phyloP scores from a whole-genome alignment of 1,140 invertebrate genomes.

The Psix sp. region DNA sequence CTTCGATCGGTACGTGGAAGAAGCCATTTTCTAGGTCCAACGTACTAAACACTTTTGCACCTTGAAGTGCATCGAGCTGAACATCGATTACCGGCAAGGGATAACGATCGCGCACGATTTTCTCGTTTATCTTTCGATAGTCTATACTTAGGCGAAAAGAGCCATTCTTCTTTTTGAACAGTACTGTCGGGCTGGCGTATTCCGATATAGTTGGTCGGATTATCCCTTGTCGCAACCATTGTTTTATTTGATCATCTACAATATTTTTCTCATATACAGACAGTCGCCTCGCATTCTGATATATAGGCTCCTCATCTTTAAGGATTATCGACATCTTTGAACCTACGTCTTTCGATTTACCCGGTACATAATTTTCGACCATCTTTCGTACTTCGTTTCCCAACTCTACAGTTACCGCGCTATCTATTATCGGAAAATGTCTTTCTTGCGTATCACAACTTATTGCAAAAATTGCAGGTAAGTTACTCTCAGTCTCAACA shows the following conservation, averaged over 20 bases:
- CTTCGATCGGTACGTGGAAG: conserved; percentile 12
- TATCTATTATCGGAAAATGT: neutral
- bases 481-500: too few relatives aligned
- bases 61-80: conserved; percentile 4
- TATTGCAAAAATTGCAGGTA: neutral
- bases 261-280: conserved; percentile 6
- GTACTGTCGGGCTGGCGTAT: neutral
- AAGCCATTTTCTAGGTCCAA: conserved; percentile 10
- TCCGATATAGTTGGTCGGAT: conserved; percentile 1
- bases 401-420: too few relatives aligned
- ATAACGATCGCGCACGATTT: conserved; percentile 3
- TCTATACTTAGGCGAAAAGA: neutral
- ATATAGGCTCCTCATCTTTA: conserved; percentile 11
- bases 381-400: neutral
- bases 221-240: conserved; percentile 2
- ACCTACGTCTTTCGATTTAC: neutral
- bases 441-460: neutral
- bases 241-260: neutral
- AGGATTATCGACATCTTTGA: conserved; percentile 9
- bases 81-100: conserved; percentile 3
- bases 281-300: conserved; percentile 8
- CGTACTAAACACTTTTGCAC: conserved; percentile 5
- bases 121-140: too few relatives aligned
- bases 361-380: neutral
- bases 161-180: conserved; percentile 1